Conservation (phyloP, 2,797 vertebrate species). For the Hephaestus fuliginosus region DNA sequence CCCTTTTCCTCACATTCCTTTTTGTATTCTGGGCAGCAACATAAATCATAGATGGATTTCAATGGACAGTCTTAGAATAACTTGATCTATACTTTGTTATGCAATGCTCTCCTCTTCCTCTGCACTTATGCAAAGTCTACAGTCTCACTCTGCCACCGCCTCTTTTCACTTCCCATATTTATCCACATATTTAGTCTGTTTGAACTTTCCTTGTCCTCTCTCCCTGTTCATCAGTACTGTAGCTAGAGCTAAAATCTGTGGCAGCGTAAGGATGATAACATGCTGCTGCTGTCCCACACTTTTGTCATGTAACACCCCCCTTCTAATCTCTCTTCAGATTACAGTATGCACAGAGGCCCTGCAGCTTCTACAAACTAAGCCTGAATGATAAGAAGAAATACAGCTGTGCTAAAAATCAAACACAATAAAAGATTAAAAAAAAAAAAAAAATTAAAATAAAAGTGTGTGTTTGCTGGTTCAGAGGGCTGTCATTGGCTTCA, state of each 20-base stretch:
- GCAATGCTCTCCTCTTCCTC: conserved; percentile 2
- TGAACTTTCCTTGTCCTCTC: not conserved
- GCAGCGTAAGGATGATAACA: not conserved
- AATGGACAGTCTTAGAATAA: conserved; percentile 10
- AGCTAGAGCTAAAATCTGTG: not conserved
- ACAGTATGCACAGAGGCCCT: not conserved
- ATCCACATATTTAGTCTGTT: not conserved
- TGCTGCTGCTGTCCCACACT: not conserved
- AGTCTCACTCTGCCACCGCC: not conserved
- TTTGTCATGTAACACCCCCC: not conserved
- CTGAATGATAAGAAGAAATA: not conserved
- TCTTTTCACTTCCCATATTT: not conserved
- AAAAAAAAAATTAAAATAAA: not conserved
- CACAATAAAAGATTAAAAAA: too few species aligned
- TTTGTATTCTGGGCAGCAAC: not conserved
- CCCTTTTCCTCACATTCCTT: too few species aligned
- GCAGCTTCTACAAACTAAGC: not conserved
- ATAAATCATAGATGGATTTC: conserved; percentile 35
- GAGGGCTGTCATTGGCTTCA: not conserved
- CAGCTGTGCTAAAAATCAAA: not conserved
- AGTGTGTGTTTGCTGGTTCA: not conserved
- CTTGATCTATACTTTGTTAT: conserved; percentile 1
- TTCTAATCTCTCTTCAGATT: not conserved
- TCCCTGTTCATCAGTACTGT: not conserved
- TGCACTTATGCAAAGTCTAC: not conserved